A percentile compares a stretch with the other conserved stretches of the same genome.
Conservation (phyloP, 2,113 vertebrate genomes). For the Ibidorhyncha struthersii region DNA sequence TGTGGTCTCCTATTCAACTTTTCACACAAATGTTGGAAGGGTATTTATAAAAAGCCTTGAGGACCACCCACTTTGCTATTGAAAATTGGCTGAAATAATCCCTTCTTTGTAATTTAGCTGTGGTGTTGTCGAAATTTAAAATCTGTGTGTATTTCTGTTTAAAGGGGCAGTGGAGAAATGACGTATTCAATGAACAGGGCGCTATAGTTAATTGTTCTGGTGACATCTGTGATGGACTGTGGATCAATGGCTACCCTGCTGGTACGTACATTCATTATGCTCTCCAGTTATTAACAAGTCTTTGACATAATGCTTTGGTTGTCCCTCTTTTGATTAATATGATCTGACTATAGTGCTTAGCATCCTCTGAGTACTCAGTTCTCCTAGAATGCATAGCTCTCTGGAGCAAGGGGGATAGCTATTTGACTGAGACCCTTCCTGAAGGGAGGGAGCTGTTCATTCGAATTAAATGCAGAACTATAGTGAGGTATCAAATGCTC, state of each 20-base stretch:
- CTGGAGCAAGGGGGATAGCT: neutral
- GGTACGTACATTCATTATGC: conserved; percentile 61
- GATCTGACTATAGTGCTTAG: neutral
- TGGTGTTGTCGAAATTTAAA: conserved; percentile 47
- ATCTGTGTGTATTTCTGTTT: conserved; percentile 35
- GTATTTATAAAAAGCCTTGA: conserved; percentile 62
- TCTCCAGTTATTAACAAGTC: conserved; percentile 15
- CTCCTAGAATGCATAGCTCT: neutral
- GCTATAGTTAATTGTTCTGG: conserved; percentile 67
- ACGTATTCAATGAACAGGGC: conserved; percentile 67
- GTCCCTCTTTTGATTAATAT: conserved; percentile 36
- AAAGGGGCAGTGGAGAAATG: conserved; percentile 76
- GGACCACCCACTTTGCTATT: conserved; percentile 74
- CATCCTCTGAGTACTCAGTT: neutral
- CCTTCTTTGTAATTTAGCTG: conserved; percentile 52
- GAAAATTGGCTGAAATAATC: conserved; percentile 66
- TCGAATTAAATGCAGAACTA: neutral
- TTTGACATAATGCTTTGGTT: conserved; percentile 12
- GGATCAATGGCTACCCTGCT: conserved; percentile 71
- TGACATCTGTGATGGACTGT: conserved; percentile 71
- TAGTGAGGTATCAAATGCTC: neutral
- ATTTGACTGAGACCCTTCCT: neutral
- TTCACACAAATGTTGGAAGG: conserved; percentile 64
- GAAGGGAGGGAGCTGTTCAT: neutral
- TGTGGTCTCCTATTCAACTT: conserved; percentile 68